Evolutionary conservation across 1,140 invertebrate species (phyloP).

Genomic region (Brachionus angularis): DNA sequence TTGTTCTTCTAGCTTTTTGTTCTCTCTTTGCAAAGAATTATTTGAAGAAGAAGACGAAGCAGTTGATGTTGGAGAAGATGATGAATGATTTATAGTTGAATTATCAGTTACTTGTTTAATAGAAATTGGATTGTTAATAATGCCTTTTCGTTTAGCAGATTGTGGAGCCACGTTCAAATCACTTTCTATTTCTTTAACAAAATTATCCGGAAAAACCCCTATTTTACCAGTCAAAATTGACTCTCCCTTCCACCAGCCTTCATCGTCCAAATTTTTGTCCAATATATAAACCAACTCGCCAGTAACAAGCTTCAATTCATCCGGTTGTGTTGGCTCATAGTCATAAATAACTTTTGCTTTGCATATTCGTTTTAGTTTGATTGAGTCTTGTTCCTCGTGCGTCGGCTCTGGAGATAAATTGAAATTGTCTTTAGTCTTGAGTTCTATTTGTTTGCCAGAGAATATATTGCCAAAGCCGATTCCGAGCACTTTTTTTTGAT

Average conservation of each 20-base stretch:
- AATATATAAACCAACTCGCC: slow-evolving; percentile 81
- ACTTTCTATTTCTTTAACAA: slow-evolving; percentile 1
- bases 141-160: neutral
- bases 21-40: slow-evolving; percentile 1
- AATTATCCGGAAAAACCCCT: slow-evolving; percentile 75
- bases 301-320: slow-evolving; percentile 78
- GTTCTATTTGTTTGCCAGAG: slow-evolving; percentile 34
- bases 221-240: slow-evolving; percentile 68
- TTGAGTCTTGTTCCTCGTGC: neutral
- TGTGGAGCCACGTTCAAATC: neutral
- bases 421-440: slow-evolving; percentile 18
- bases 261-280: slow-evolving; percentile 76
- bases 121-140: neutral
- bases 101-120: neutral
- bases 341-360: slow-evolving; percentile 78
- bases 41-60: slow-evolving; percentile 41
- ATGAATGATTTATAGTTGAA: neutral
- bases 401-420: neutral
- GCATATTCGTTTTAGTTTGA: neutral
- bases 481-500: slow-evolving; percentile 36
- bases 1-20: too few relatives aligned
- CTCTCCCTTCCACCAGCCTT: slow-evolving; percentile 95
- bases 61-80: neutral
- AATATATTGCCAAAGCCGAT: slow-evolving; percentile 42
- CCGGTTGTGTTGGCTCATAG: slow-evolving; percentile 82